Base-by-base conservation (phyloP, 2,888 invertebrate species). In the Lepidonotus clava region DNA sequence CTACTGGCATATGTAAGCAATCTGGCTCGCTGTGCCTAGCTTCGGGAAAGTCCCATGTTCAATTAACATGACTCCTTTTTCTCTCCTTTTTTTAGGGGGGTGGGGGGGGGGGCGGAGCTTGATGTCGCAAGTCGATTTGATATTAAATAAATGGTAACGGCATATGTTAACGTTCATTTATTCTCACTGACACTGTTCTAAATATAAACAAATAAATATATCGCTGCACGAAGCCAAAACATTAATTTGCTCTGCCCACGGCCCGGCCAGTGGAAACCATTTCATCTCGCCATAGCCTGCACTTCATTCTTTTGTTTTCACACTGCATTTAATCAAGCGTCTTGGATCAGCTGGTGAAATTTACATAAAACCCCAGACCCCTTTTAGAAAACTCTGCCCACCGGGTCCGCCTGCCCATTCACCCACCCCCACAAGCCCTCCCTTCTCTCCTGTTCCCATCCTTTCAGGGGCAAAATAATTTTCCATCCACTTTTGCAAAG, bases 301-400 rank as follows among this genome's bases (percentile, higher is more conserved):
- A n/a, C 71, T 38, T 38, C 71, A 38, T 38, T 71, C 71, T 38
- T 71, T 71, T 71, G 71, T 71, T 71, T 71, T 71, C 71, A 71
- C 71, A 38, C 71, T 34, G 71, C 71, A 71, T 71, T 71, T 71
- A 71, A 71, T 71, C 71, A 71, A 71, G 71, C 71, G 38, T 71
- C 71, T 71, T 71, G 36, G 71, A 38, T 71, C 38, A 71, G 71
- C 71, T 38, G 34, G 71, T 71, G 38, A 36, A 71, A 71, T 71
- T 71, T 36, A 34, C 71, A 71, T 71, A 71, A 71, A 71, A 71
- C 71, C 34, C 6, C 71, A 11, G 28, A 18, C 36, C 34, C 38
- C 71, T 71, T 71, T 71, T 24, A 71, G 4, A 34, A 34, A 71
- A 71, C 34, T 71, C 24, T 5, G 11, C 28, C 8, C 66, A 66